Base-by-base conservation (phyloP, 2,888 invertebrate genomes). In the Oligia fasciuncula region DNA sequence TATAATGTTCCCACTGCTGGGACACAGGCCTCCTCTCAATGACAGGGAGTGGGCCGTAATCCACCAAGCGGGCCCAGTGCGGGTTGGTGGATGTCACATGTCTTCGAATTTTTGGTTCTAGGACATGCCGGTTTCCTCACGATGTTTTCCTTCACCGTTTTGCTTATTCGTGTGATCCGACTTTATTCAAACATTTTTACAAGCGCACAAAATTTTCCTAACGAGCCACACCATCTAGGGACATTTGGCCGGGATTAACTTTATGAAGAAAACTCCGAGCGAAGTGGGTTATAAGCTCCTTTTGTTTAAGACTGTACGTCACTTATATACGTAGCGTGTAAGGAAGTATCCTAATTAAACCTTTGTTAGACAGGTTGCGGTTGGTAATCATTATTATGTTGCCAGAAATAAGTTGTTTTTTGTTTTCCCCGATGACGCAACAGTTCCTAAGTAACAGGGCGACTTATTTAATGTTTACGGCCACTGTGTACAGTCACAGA, bases 241-340 rank as follows among this genome's bases (percentile, higher is more conserved):
- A 74, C 80, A 67, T 85, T 86, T 85, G 63, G 60, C 49, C 40
- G 57, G 84, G 86, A 88, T 88, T 86, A 88, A 84, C 86, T 83
- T 89, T 86, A 85, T 87, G 82, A 91, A 90, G 90, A 88, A 89
- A 90, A 86, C 76, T 81, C 74, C 67, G 69, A 80, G 84, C 82
- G 82, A 87, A 90, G 89, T 90, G 86, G 85, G 88, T 90, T 91
- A 81, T 87, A 90, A 88, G 87, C 90, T 87, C 80, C 88, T 87
- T 91, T 91, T 91, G 91, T 91, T 90, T 86, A 76, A 76, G 82
- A 79, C 81, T 81, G 84, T 88, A 86, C 84, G 86, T 89, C 88
- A 89, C 83, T 85, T 84, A 83, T 88, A 89, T 79, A 88, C 77
- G 83, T 65, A 73, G 76, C 80, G 86, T 87, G 85, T 85, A 85